A percentile compares a stretch with the other conserved stretches of the same genome.
These are phyloP conservation scores for Nomada ruficornis DNA, from an alignment of 2,888 invertebrate species.

Conservation along the genomic window DNA sequence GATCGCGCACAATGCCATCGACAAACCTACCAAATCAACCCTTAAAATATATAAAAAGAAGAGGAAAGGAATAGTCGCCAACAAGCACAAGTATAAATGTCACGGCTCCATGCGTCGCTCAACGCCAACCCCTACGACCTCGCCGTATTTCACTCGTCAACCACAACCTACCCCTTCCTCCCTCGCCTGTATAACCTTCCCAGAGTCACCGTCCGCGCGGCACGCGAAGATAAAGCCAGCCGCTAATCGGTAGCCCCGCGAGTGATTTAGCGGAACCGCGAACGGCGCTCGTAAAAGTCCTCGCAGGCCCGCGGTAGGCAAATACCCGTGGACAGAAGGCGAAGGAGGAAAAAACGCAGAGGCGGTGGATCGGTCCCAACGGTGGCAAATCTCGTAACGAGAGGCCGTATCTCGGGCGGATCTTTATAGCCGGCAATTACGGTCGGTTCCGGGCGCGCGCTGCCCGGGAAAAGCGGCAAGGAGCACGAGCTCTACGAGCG, in stretches of 20 bases:
- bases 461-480: conserved; percentile 55
- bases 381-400: conserved; percentile 75
- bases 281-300: conserved; percentile 64
- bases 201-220: neutral
- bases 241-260: conserved; percentile 56
- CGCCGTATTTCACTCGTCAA: neutral
- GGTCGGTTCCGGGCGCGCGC: conserved; percentile 63
- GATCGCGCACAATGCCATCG: no score
- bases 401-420: conserved; percentile 69
- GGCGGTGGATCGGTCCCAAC: conserved; percentile 67
- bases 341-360: conserved; percentile 6
- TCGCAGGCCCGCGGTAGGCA: conserved; percentile 54
- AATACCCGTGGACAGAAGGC: conserved; percentile 20
- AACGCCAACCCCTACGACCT: neutral
- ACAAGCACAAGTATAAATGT: no score
- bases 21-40: no score
- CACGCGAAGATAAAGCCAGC: conserved; percentile 6
- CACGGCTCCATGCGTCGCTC: no score
- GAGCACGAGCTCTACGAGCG: conserved; percentile 60
- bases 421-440: conserved; percentile 77
- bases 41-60: no score
- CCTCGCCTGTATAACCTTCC: neutral
- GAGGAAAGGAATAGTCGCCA: no score
- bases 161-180: neutral
- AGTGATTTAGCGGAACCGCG: conserved; percentile 53